Percentiles rank a stretch among this genome's conserved stretches.
Evolutionary conservation across 2,797 vertebrate species (phyloP).

Genomic region (Enteromius anoplus): DNA sequence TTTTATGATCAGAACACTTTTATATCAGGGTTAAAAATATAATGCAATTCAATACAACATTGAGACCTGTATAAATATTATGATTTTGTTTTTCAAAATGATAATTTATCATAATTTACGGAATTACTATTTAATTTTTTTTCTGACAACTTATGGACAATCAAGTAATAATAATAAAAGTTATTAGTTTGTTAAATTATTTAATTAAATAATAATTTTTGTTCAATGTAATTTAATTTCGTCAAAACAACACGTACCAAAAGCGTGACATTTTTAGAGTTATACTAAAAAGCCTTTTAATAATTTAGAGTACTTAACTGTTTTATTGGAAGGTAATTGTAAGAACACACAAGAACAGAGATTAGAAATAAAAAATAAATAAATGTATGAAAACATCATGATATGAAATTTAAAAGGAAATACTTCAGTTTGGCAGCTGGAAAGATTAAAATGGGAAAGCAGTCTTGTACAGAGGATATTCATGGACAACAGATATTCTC

Average conservation of each 20-base stretch:
- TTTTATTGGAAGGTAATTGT: neutral
- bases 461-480: neutral
- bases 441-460: constrained; percentile 28
- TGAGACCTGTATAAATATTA: too few relatives aligned
- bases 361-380: neutral
- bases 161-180: neutral
- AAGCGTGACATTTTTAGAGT: neutral
- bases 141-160: neutral
- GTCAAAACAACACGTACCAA: neutral
- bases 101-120: too few relatives aligned
- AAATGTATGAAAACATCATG: neutral
- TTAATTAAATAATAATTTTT: too few relatives aligned
- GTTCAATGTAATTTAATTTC: too few relatives aligned
- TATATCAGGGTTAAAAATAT: too few relatives aligned
- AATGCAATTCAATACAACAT: too few relatives aligned
- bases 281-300: neutral
- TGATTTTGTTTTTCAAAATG: too few relatives aligned
- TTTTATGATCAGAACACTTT: too few relatives aligned
- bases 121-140: too few relatives aligned
- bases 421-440: constrained; percentile 38
- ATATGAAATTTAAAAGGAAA: neutral
- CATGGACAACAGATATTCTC: constrained; percentile 32
- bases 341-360: neutral
- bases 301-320: neutral
- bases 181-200: neutral